A percentile compares a stretch with the other conserved stretches of the same genome.
phyloP scores from a whole-genome alignment of 2,888 invertebrate species.

The Lepetodrilus schrolli region DNA sequence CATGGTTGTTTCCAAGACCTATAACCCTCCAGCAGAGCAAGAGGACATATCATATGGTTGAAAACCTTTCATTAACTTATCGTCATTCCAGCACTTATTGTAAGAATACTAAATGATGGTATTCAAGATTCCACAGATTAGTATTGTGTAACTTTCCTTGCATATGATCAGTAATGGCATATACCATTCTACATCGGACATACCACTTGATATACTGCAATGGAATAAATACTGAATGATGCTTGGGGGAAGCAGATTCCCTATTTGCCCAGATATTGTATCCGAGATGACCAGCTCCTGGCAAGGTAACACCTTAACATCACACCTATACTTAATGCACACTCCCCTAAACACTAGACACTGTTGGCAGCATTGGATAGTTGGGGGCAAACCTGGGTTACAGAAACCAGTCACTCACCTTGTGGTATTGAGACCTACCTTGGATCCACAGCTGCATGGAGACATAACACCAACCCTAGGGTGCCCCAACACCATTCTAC shows the following conservation, averaged over 20 bases:
- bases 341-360: constrained; percentile 12
- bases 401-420: constrained; percentile 1
- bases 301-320: constrained; percentile 19
- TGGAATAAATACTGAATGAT: too few relatives aligned
- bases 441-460: neutral
- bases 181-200: too few relatives aligned
- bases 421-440: constrained; percentile 14
- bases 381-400: constrained; percentile 23
- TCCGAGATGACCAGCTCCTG: neutral
- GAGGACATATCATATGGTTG: too few relatives aligned
- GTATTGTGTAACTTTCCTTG: too few relatives aligned
- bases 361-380: neutral
- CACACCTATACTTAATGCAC: constrained; percentile 26
- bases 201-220: too few relatives aligned
- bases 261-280: neutral
- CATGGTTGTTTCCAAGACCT: too few relatives aligned
- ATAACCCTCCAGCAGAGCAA: too few relatives aligned
- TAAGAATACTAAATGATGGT: too few relatives aligned
- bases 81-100: too few relatives aligned
- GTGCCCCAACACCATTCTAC: constrained; percentile 28
- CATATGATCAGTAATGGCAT: too few relatives aligned
- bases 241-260: constrained; percentile 17
- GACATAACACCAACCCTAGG: constrained; percentile 30
- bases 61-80: too few relatives aligned
- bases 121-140: too few relatives aligned